Evolutionary conservation across 1,140 invertebrate genomes (phyloP).

Genomic region (Cotesia glomerata): DNA sequence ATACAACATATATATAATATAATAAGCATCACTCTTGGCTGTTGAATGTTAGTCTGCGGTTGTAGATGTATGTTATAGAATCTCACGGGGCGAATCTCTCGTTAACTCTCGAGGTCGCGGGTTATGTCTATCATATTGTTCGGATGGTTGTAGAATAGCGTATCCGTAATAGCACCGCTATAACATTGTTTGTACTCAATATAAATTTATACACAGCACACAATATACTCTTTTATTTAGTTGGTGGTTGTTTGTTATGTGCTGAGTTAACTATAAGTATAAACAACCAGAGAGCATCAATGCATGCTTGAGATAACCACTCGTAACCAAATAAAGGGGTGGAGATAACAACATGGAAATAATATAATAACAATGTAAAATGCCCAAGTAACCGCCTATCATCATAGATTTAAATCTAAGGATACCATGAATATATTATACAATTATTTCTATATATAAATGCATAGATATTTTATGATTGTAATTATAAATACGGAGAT

Average conservation of each 20-base stretch:
- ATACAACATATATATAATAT: not conserved
- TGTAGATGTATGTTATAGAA: conserved; percentile 17
- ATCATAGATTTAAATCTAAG: not conserved
- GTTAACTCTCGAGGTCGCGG: conserved; percentile 48
- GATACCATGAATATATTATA: too few species aligned
- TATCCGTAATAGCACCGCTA: conserved; percentile 33
- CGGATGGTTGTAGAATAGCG: conserved; percentile 31
- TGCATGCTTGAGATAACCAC: conserved; percentile 39
- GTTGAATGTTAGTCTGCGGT: too few species aligned
- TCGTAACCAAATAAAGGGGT: conserved; percentile 43
- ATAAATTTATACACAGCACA: not conserved
- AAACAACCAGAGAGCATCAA: conserved; percentile 17
- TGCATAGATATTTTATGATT: too few species aligned
- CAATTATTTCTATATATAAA: too few species aligned
- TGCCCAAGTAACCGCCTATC: not conserved
- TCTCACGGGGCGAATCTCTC: conserved; percentile 40
- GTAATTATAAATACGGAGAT: too few species aligned
- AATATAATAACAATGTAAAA: not conserved
- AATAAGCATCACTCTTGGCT: too few species aligned
- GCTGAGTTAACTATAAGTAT: not conserved
- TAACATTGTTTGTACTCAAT: not conserved
- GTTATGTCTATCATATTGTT: conserved; percentile 53
- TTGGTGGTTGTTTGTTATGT: too few species aligned
- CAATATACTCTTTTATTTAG: not conserved
- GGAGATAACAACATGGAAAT: conserved; percentile 9